Base-by-base conservation (phyloP, 2,113 vertebrate species). In the Aldabrachelys gigantea region DNA sequence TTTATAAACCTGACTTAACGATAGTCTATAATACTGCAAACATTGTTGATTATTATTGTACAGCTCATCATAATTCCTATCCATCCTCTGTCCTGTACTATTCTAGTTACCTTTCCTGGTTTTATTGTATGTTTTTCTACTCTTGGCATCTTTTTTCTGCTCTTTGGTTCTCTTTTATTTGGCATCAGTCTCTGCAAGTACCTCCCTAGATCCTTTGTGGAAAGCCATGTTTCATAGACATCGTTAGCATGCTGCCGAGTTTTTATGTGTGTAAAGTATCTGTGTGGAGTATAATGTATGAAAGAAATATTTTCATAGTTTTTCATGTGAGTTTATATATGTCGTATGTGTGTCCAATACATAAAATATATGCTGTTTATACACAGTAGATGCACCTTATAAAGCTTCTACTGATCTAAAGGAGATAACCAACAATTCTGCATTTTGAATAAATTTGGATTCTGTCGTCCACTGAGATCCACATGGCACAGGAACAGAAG, bases 361-460 rank as follows among this genome's bases (percentile, higher is more conserved):
- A 17, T 50, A 38, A 90, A 21, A 72, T 78, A 59, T 41, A 3
- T 35, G 21, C 3, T 0, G 0, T 54, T 78, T 80, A 27, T 5
- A 9, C 80, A 16, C 17, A 76, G 76, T 29, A 82, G 6, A 31
- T 80, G 29, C 19, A 25, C n/a, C 80, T 41, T 24, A 3, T 76
- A 49, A 83, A 50, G n/a, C 44, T 89, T 85, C 69, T 78, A 22
- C 85, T 86, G 38, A 35, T 41, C 89, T 81, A 31, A 62, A 22
- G 76, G 81, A 54, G 14, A 59, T 76, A 86, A 35, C 29, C 27
- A 27, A 14, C 49, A 78, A 59, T 49, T 14, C 47, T 69, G 50
- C 11, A 29, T 86, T 86, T 90, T 52, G 78, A 72, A 59, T 52
- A 16, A 52, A 80, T 79, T 2, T 12, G 7, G 1, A 1, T 1